Percentiles rank a stretch among this genome's conserved stretches.
phyloP scores from a whole-genome alignment of 2,888 invertebrate species.

The Oscheius sp. region DNA sequence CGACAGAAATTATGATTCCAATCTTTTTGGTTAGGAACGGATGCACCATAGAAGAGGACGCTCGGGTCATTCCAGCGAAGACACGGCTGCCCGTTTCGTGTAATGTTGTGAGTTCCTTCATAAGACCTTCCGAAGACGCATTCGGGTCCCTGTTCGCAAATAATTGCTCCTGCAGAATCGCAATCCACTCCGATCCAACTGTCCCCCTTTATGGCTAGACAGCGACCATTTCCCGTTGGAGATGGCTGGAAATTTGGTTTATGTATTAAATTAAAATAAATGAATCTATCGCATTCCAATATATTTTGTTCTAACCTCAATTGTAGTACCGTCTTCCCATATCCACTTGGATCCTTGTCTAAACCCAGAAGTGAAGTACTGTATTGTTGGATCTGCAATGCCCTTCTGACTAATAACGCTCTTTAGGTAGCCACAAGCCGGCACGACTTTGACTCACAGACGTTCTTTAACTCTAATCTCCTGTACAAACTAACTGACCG shows the following conservation, averaged over 20 bases:
- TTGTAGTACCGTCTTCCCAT: constrained; percentile 51
- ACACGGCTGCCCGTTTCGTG: constrained; percentile 48
- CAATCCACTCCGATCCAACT: constrained; percentile 48
- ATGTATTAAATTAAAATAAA: too few species aligned
- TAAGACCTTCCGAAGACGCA: constrained; percentile 34
- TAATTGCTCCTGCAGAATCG: constrained; percentile 35
- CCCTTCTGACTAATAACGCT: neutral
- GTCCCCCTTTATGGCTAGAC: constrained; percentile 39
- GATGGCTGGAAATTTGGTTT: constrained; percentile 25
- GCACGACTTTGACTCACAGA: constrained; percentile 18
- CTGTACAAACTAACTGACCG: constrained; percentile 20
- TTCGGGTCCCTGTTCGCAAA: constrained; percentile 52
- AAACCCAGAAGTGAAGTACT: constrained; percentile 55
- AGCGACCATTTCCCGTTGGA: constrained; percentile 39
- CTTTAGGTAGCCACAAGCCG: neutral
- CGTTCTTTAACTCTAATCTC: neutral
- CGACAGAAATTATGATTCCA: constrained; percentile 47
- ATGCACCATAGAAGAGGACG: constrained; percentile 36
- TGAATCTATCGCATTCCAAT: neutral
- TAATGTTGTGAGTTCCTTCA: constrained; percentile 15
- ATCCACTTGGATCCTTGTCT: constrained; percentile 52
- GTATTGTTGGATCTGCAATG: constrained; percentile 28
- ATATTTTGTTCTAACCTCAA: constrained; percentile 30
- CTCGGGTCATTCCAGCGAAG: constrained; percentile 58
- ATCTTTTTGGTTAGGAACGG: constrained; percentile 14